Percentiles rank a stretch among this genome's conserved stretches.
Conservation (phyloP, 2,888 invertebrate species). For the Rutpela maculata region DNA sequence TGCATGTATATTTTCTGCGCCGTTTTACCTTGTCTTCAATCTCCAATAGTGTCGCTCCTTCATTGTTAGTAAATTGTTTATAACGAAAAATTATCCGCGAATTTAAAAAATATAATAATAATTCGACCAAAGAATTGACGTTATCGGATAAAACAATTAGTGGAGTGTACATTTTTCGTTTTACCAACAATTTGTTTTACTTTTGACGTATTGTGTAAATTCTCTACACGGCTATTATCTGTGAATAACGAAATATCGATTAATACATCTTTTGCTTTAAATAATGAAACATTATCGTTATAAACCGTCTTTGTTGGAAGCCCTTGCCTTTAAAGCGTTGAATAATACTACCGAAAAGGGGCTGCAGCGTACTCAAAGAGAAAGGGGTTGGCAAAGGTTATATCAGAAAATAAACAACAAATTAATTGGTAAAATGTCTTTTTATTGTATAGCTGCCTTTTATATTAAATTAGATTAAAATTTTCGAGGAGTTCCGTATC, state of each 20-base stretch:
- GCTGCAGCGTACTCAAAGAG: not conserved
- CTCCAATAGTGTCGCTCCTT: too few species aligned
- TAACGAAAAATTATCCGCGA: too few species aligned
- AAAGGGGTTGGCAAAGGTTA: conserved; percentile 4
- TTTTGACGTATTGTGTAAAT: too few species aligned
- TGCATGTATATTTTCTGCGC: too few species aligned
- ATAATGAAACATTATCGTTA: conserved; percentile 6
- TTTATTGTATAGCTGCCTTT: not conserved
- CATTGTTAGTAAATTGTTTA: too few species aligned
- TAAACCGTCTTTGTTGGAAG: conserved; percentile 1
- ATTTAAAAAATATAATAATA: too few species aligned
- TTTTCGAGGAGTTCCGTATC: not conserved
- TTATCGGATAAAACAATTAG: too few species aligned
- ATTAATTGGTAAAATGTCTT: not conserved
- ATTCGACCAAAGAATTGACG: too few species aligned
- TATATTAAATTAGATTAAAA: not conserved
- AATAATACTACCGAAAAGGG: not conserved
- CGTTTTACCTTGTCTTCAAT: too few species aligned
- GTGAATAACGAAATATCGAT: not conserved
- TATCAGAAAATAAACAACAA: conserved; percentile 6
- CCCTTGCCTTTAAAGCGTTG: conserved; percentile 7
- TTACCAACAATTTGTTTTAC: too few species aligned
- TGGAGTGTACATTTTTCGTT: too few species aligned
- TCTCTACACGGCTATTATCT: not conserved
- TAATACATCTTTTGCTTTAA: not conserved